Conservation (phyloP, 2,113 vertebrate species). For the Aplodontia rufa region DNA sequence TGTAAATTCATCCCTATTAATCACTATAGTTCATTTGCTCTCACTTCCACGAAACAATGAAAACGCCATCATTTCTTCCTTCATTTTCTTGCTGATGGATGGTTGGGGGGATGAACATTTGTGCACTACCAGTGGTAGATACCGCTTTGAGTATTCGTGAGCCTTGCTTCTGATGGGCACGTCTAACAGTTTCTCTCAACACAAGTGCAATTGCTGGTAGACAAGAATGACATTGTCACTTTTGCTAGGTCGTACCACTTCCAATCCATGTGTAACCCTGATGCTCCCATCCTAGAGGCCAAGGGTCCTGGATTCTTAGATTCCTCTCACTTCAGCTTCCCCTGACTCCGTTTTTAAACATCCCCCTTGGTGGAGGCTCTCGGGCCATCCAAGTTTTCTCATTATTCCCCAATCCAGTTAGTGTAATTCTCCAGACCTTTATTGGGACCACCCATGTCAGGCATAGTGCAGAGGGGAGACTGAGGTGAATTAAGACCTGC, state of each 20-base stretch:
- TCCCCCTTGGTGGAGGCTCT: accelerated
- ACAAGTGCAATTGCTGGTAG: background rate
- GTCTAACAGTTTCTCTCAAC: background rate
- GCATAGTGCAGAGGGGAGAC: background rate
- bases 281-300: background rate
- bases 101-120: background rate
- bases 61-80: accelerated
- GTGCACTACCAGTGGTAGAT: accelerated
- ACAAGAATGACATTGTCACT: background rate
- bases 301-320: background rate
- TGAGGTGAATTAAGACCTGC: background rate
- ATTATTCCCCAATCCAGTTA: background rate
- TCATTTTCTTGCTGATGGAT: background rate
- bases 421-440: background rate
- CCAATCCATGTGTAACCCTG: background rate
- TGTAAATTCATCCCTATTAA: background rate
- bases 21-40: background rate
- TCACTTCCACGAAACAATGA: background rate
- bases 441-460: background rate
- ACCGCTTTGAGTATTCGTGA: background rate
- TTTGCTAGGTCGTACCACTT: background rate
- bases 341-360: background rate
- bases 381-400: background rate
- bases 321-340: background rate
- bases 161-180: background rate